Percentiles rank a stretch among this genome's conserved stretches.
Evolutionary conservation across 2,888 invertebrate species (phyloP).

Genomic region (Eupeodes luniger): DNA sequence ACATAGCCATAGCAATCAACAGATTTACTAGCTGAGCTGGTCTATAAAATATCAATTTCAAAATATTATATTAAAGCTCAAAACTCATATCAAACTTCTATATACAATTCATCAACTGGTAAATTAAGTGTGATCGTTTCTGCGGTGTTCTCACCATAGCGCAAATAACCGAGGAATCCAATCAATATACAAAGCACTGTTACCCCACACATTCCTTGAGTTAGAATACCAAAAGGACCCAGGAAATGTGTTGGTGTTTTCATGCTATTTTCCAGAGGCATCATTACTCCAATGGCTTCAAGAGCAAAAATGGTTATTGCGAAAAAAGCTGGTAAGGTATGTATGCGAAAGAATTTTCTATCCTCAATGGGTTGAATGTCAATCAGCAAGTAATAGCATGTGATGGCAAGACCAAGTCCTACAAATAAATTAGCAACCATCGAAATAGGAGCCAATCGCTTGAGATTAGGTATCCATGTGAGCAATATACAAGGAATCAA

Average conservation of each 20-base stretch:
- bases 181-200: slow-evolving; percentile 93
- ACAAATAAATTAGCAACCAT: slow-evolving; percentile 97
- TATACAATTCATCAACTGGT: slow-evolving; percentile 87
- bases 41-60: slow-evolving; percentile 83
- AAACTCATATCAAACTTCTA: not conserved
- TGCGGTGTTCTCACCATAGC: slow-evolving; percentile 88
- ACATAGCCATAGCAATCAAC: slow-evolving; percentile 94
- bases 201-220: slow-evolving; percentile 95
- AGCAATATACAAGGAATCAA: slow-evolving; percentile 91
- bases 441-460: slow-evolving; percentile 95
- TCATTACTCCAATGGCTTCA: slow-evolving; percentile 97
- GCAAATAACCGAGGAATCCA: slow-evolving; percentile 96
- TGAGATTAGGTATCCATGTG: slow-evolving; percentile 94
- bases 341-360: slow-evolving; percentile 82
- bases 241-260: slow-evolving; percentile 92
- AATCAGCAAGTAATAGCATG: slow-evolving; percentile 93
- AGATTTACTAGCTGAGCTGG: slow-evolving; percentile 94
- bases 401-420: slow-evolving; percentile 93
- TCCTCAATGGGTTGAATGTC: slow-evolving; percentile 86
- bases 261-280: slow-evolving; percentile 98
- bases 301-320: slow-evolving; percentile 98
- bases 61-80: not conserved
- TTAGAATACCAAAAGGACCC: slow-evolving; percentile 93
- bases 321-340: slow-evolving; percentile 94
- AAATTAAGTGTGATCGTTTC: slow-evolving; percentile 95